Percentiles rank a stretch among this genome's conserved stretches.
Conservation (phyloP, 2,888 invertebrate species). For the Sipha maydis region DNA sequence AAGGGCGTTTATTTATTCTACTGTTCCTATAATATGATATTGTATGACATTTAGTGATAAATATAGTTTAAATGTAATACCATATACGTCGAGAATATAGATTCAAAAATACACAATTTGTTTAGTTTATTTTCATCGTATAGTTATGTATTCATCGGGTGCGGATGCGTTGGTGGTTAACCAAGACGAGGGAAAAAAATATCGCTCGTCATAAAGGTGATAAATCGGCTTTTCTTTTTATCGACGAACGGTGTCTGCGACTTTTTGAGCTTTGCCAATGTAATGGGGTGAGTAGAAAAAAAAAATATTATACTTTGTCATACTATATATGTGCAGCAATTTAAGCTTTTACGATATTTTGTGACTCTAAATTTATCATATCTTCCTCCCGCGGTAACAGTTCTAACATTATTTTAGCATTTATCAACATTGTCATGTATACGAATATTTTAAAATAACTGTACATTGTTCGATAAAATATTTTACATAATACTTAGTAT, state of each 20-base stretch:
- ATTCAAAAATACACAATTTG: neutral
- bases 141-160: constrained; percentile 3
- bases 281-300: constrained; percentile 28
- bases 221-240: constrained; percentile 55
- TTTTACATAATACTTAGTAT: constrained; percentile 25
- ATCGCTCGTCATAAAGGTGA: constrained; percentile 56
- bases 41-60: too few relatives aligned
- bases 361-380: constrained; percentile 32
- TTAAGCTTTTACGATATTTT: constrained; percentile 34
- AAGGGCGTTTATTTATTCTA: too few relatives aligned
- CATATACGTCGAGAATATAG: neutral
- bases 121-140: constrained; percentile 17
- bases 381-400: constrained; percentile 19
- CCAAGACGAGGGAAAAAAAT: neutral
- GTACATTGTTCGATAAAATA: constrained; percentile 25
- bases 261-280: constrained; percentile 53
- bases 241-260: constrained; percentile 50
- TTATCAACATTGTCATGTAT: constrained; percentile 20
- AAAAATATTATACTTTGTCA: constrained; percentile 45
- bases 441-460: constrained; percentile 39
- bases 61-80: too few relatives aligned
- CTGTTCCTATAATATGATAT: too few relatives aligned
- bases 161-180: constrained; percentile 16
- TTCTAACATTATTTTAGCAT: constrained; percentile 22
- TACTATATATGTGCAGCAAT: constrained; percentile 33